Evolutionary conservation across 2,888 invertebrate genomes (phyloP).

Genomic region (Stenichneumon culpator): DNA sequence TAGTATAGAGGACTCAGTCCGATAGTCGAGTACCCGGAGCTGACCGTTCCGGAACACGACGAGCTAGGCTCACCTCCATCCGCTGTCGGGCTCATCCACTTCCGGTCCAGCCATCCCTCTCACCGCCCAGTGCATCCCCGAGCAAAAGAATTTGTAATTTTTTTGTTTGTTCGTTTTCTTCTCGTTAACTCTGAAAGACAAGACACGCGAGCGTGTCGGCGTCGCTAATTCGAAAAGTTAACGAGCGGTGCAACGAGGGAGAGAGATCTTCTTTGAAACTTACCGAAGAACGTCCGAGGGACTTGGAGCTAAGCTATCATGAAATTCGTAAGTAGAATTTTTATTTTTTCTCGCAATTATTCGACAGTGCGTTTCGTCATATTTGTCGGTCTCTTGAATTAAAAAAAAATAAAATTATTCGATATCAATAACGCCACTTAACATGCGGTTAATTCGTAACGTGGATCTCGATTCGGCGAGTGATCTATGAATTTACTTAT

Average conservation of each 20-base stretch:
- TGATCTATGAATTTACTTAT: neutral
- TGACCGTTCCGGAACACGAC: constrained; percentile 65
- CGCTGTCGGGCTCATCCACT: neutral
- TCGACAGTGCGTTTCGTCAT: constrained; percentile 11
- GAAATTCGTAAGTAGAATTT: constrained; percentile 63
- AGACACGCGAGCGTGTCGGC: neutral
- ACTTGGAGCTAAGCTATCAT: constrained; percentile 41
- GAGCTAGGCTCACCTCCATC: constrained; percentile 40
- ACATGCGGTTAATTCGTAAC: neutral
- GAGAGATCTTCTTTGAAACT: neutral
- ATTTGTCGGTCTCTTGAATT: neutral
- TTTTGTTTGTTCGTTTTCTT: neutral
- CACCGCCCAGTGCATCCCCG: constrained; percentile 10
- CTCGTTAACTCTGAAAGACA: neutral
- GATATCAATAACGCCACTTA: too few relatives aligned
- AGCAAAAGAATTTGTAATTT: neutral
- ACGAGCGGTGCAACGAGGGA: constrained; percentile 42
- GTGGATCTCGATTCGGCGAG: neutral
- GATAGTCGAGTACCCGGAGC: constrained; percentile 65
- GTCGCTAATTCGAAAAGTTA: constrained; percentile 61
- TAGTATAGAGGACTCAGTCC: constrained; percentile 54
- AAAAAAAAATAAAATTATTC: neutral
- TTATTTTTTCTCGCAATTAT: neutral
- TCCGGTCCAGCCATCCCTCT: constrained; percentile 52
- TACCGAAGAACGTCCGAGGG: constrained; percentile 20